phyloP scores from a whole-genome alignment of 2,888 invertebrate species.

The Acleris laterana region DNA sequence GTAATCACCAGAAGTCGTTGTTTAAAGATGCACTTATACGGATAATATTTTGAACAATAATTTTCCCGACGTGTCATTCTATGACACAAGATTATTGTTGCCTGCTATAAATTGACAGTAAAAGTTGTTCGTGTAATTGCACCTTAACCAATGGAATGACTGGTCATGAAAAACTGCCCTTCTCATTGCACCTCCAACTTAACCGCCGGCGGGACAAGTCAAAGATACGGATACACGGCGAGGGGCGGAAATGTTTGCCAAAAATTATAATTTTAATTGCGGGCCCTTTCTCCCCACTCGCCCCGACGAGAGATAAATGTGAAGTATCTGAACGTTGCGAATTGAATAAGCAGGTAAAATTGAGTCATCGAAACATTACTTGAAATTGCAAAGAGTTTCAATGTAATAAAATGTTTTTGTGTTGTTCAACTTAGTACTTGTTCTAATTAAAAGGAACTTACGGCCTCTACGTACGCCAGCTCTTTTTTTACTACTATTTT shows the following conservation, averaged over 20 bases:
- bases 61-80: too few species aligned
- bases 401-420: too few species aligned
- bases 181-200: constrained; percentile 50
- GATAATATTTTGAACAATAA: too few species aligned
- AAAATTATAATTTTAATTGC: constrained; percentile 84
- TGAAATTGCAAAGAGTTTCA: neutral
- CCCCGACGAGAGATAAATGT: constrained; percentile 59
- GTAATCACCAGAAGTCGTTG: too few species aligned
- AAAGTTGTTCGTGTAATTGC: too few species aligned
- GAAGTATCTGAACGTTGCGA: constrained; percentile 31
- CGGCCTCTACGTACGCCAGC: too few species aligned
- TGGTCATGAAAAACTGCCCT: neutral
- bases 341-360: constrained; percentile 35
- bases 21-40: too few species aligned
- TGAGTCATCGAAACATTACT: constrained; percentile 10
- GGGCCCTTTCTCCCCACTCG: constrained; percentile 54
- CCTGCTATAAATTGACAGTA: too few species aligned
- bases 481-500: too few species aligned
- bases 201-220: constrained; percentile 70
- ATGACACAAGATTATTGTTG: too few species aligned
- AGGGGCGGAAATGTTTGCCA: constrained; percentile 78
- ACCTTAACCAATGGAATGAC: too few species aligned
- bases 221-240: constrained; percentile 78
- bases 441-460: neutral
- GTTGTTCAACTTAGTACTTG: too few species aligned